Percentiles rank a stretch among this genome's conserved stretches.
Evolutionary conservation across 2,113 vertebrate species (phyloP).

Genomic region (Phocoena phocoena): DNA sequence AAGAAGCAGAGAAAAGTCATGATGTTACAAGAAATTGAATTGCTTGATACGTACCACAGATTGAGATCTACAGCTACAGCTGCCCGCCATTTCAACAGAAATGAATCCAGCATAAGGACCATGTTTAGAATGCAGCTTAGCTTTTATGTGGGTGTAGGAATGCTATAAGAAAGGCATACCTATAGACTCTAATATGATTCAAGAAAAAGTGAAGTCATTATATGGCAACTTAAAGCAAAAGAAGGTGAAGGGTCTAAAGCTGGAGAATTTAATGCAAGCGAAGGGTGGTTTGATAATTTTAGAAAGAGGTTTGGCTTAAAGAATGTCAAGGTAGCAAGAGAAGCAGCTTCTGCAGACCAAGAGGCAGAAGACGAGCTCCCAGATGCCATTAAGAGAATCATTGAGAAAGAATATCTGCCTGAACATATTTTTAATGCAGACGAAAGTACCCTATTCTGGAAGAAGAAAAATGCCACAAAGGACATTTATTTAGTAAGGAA

Average conservation of each 20-base stretch:
- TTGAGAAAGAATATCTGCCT: not conserved
- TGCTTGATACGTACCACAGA: not conserved
- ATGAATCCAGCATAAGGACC: not conserved
- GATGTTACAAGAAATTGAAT: not conserved
- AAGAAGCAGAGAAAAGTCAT: not conserved
- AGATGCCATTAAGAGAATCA: not conserved
- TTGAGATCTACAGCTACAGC: not conserved
- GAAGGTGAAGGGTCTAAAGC: not conserved
- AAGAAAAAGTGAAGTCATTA: not conserved
- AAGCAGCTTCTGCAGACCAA: not conserved
- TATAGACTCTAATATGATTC: not conserved
- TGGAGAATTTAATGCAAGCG: not conserved
- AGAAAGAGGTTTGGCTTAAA: not conserved
- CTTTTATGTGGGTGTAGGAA: not conserved
- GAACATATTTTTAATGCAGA: not conserved
- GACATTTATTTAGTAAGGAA: not conserved
- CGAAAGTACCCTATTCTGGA: not conserved
- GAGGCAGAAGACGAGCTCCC: not conserved
- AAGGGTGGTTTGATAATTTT: not conserved
- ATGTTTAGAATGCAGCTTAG: not conserved
- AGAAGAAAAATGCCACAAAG: not conserved
- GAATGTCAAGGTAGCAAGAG: not conserved
- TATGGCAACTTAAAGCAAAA: not conserved
- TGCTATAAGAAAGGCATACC: not conserved
- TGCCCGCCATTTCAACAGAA: not conserved